These are phyloP conservation scores for Polia nebulosa DNA, from an alignment of 2,888 invertebrate genomes.

Conservation along the genomic window DNA sequence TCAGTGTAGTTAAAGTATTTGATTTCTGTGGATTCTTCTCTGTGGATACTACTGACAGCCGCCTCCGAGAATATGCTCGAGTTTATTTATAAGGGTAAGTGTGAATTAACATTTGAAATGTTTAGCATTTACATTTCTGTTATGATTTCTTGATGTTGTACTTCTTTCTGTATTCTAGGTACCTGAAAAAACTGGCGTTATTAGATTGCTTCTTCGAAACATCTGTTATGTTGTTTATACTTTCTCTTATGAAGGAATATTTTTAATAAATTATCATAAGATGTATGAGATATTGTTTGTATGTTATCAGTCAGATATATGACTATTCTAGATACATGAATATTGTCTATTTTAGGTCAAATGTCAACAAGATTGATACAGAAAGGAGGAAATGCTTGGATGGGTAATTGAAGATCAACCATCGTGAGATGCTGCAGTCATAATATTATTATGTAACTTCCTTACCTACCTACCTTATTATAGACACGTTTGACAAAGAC, in stretches of 20 bases:
- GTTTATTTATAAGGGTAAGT: slow-evolving; percentile 72
- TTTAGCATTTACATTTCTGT: slow-evolving; percentile 39
- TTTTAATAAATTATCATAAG: slow-evolving; percentile 5
- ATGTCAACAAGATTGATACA: not conserved
- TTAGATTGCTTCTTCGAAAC: slow-evolving; percentile 9
- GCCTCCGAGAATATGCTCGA: slow-evolving; percentile 64
- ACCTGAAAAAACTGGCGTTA: not conserved
- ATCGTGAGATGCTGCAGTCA: not conserved
- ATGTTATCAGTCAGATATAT: not conserved
- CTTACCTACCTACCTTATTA: not conserved
- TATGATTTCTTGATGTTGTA: slow-evolving; percentile 17
- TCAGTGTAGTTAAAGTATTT: slow-evolving; percentile 78
- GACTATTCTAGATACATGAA: not conserved
- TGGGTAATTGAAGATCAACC: not conserved
- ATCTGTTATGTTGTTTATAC: slow-evolving; percentile 21
- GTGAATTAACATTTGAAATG: slow-evolving; percentile 38
- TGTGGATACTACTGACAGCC: slow-evolving; percentile 71
- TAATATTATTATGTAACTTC: slow-evolving; percentile 11
- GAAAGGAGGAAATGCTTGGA: not conserved
- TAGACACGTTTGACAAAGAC: not conserved
- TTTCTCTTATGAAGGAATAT: not conserved
- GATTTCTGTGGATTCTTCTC: slow-evolving; percentile 78
- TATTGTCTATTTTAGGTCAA: not conserved
- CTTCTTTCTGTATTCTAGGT: slow-evolving; percentile 6
- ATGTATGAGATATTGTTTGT: not conserved